Conservation (phyloP, 2,888 invertebrate genomes). For the Drosophila rellima region DNA sequence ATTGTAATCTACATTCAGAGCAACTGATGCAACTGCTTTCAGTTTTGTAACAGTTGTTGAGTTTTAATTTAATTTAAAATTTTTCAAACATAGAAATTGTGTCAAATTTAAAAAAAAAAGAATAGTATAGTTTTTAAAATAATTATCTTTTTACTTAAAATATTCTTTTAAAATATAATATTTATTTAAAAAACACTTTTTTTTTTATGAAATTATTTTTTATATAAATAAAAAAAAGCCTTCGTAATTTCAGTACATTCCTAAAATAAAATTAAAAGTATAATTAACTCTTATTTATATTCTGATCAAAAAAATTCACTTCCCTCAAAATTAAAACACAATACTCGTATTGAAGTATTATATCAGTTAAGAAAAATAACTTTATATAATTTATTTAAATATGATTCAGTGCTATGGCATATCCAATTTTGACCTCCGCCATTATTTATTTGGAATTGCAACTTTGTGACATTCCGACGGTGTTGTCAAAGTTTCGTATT, state of each 20-base stretch:
- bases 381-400: neutral
- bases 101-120: too few species aligned
- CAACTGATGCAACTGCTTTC: constrained; percentile 11
- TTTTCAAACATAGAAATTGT: neutral
- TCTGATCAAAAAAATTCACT: too few species aligned
- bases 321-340: too few species aligned
- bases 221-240: too few species aligned
- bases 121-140: too few species aligned
- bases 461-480: neutral
- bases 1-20: constrained; percentile 57
- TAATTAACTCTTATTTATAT: too few species aligned
- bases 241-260: too few species aligned
- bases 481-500: neutral
- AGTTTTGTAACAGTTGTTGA: neutral
- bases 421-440: neutral
- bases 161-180: neutral
- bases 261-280: too few species aligned
- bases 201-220: too few species aligned
- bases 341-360: too few species aligned
- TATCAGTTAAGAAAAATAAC: neutral
- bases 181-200: neutral
- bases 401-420: too few species aligned
- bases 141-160: too few species aligned
- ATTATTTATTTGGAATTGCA: neutral
- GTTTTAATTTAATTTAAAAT: neutral